Base-by-base conservation (phyloP, 2,113 vertebrate genomes). In the Otocyon megalotis region DNA sequence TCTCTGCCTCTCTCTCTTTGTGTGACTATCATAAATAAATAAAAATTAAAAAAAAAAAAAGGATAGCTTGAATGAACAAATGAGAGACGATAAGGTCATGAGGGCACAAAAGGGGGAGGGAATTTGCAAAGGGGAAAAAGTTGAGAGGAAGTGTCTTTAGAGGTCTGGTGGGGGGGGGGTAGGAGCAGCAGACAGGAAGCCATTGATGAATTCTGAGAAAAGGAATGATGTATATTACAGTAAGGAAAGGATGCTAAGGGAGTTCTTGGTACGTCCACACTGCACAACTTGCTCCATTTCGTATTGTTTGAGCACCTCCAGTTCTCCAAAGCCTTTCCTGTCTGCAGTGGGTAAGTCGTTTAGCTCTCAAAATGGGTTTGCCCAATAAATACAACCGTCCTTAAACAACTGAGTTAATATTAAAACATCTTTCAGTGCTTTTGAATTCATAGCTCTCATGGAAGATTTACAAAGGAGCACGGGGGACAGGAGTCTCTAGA, bases 161-260 rank as follows among this genome's bases (percentile, higher is more conserved):
- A 95, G 76, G 74, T 93, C 19, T 35, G 12, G 35, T 28, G 22
- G 16, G 10, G 15, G 48, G 8, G 2, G 50, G 22, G 63, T 12
- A 22, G 32, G 19, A 48, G 43, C 43, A 50, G 74, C 86, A 88
- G 37, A 94, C 22, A 65, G 84, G 87, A 97, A 97, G 84, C 65
- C 80, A 88, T 67, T 91, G 74, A 26, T 88, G 81, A 71, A 74
- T 95, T 94, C 93, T 63, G 58, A 94, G 90, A 90, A 92, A 17
- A 85, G 88, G 26, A 71, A n/a, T 10, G 22, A 63, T 28, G 8
- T 62, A 20, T 63, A 77, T 85, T 71, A 50, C 60, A 69, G 88
- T 50, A 50, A 90, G 86, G 50, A 76, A 95, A 79, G 48, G 84
- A n/a, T 63, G 77, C 50, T 77, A 11, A 76, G 88, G 58, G 88